Percentiles rank a stretch among this genome's conserved stretches.
These are phyloP conservation scores for Chaetodon trifasciatus DNA, from an alignment of 2,797 vertebrate genomes.

Conservation along the genomic window DNA sequence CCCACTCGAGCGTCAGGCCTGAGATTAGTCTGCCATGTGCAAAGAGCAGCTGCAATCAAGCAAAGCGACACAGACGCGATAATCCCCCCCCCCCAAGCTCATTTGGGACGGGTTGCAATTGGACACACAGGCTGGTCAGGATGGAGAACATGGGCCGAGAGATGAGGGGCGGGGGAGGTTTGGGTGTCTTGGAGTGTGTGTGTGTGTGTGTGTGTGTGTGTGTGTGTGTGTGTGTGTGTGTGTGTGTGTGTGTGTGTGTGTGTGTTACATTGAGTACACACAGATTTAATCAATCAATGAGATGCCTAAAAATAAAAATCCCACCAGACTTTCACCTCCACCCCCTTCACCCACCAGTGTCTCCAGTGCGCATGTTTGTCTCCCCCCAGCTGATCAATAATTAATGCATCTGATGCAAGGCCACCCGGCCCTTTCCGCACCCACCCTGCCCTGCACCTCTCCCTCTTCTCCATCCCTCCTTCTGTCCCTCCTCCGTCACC, in stretches of 20 bases:
- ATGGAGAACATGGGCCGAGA: background rate
- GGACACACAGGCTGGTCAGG: conserved; percentile 31
- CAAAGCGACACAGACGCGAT: conserved; percentile 38
- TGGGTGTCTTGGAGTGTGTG: background rate
- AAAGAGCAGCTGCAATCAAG: conserved; percentile 64
- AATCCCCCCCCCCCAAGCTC: conserved; percentile 44
- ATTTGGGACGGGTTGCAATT: conserved; percentile 46
- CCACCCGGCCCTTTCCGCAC: conserved; percentile 60
- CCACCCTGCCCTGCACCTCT: conserved; percentile 37
- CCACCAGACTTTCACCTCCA: conserved; percentile 22
- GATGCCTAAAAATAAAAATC: background rate
- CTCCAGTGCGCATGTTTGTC: conserved; percentile 51
- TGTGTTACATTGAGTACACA: background rate
- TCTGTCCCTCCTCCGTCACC: conserved; percentile 26
- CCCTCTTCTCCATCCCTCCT: conserved; percentile 18
- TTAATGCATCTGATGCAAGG: conserved; percentile 71
- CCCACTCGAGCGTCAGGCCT: conserved; percentile 5
- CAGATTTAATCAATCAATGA: conserved; percentile 1
- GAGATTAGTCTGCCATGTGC: conserved; percentile 61
- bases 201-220: background rate
- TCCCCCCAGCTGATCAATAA: conserved; percentile 72
- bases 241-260: background rate
- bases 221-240: background rate
- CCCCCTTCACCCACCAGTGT: conserved; percentile 13
- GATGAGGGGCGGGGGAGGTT: background rate